Evolutionary conservation across 2,888 invertebrate species (phyloP).

Genomic region (Clitarchus hookeri): DNA sequence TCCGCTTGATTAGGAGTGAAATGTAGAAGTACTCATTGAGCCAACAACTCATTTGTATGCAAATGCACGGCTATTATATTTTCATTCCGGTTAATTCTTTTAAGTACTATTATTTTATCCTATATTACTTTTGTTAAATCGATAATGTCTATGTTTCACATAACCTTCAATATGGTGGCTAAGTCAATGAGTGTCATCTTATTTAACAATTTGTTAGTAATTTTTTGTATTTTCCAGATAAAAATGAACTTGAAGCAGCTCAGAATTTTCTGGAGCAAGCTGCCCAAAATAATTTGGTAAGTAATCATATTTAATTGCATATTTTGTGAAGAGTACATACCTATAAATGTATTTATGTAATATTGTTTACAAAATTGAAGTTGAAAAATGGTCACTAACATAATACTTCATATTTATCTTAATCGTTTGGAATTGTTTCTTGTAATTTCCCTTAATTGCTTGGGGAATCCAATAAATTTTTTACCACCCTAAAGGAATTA

Average conservation of each 20-base stretch:
- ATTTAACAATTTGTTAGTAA: not conserved
- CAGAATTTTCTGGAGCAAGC: constrained; percentile 93
- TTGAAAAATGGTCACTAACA: no score
- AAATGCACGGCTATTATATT: no score
- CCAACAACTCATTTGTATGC: no score
- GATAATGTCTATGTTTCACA: constrained; percentile 29
- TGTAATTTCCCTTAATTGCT: no score
- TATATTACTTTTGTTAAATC: constrained; percentile 23
- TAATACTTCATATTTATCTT: no score
- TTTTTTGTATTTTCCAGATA: constrained; percentile 66
- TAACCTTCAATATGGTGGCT: constrained; percentile 39
- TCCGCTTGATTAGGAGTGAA: not conserved
- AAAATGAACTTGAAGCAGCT: constrained; percentile 91
- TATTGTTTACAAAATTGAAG: no score
- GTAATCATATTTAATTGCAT: constrained; percentile 46
- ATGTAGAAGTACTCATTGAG: not conserved
- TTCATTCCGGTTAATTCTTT: no score
- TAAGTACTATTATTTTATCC: not conserved
- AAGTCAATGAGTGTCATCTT: constrained; percentile 15
- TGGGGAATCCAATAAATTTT: no score
- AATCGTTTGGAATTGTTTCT: no score
- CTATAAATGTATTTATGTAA: no score
- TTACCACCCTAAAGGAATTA: no score
- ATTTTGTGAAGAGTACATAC: no score
- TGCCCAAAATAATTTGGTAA: constrained; percentile 81